Base-by-base conservation (phyloP, 2,888 invertebrate species). In the Epinotia demarniana region DNA sequence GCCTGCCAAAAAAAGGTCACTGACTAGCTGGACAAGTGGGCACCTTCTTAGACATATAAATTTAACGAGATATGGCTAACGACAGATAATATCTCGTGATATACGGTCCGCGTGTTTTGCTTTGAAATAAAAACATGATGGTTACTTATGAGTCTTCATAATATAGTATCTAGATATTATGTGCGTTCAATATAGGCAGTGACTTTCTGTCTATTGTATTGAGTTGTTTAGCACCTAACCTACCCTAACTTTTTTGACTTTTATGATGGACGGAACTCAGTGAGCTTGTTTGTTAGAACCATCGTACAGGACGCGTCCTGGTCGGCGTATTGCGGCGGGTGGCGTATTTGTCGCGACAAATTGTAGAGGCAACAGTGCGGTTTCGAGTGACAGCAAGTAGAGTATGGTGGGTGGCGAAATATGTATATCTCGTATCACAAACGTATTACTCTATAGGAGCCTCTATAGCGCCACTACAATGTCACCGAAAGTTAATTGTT, bases 1-100 rank as follows among this genome's bases (percentile, higher is more conserved):
- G 27, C 3, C 19, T 63, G 57, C 72, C 72, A 72, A 72, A 63
- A 23, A 57, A 61, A 72, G 63, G 72, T 72, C 55, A 72, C 55
- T 72, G 55, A 72, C 63, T 55, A 63, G 61, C 55, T 55, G 63
- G 23, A 55, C 63, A 63, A 53, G 39, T 39, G 55, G 57, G 62
- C 63, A 63, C 63, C 43, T 72, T 57, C 39, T 63, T 23, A 3
- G 5, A 55, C 16, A 27, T 55, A 53, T 55, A 67, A 53, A 67
- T 55, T 18, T 1, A 33, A 67, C 33, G 18, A 39, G 16, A 61
- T 33, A 61, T 46, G 46, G 63, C 13, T 43, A 27, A 39, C 39
- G n/a, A 46, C 16, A 27, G 60, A 58, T 46, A 60, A 46, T 43
- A 58, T 27, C n/a, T 12, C 12, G 16, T 60, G 23, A 60, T 70